These are phyloP conservation scores for Neofelis nebulosa DNA, from an alignment of 2,113 vertebrate species.

Conservation along the genomic window DNA sequence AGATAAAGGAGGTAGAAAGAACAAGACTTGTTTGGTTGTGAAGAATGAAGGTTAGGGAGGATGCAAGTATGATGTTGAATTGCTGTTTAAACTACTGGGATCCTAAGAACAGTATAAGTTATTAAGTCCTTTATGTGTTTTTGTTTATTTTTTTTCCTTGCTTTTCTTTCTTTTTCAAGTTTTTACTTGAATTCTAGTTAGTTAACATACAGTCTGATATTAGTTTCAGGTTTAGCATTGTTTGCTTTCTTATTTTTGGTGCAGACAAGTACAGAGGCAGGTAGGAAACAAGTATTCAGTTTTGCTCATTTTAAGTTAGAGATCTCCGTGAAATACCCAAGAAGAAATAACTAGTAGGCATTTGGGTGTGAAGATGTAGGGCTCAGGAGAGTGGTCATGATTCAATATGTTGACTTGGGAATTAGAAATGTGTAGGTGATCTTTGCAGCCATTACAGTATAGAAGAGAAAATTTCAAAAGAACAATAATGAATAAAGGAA, in stretches of 20 bases:
- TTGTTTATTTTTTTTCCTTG: background rate
- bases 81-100: background rate
- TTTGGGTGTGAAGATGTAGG: background rate
- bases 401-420: background rate
- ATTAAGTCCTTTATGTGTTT: background rate
- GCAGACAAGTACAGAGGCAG: background rate
- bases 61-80: background rate
- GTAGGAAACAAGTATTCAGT: background rate
- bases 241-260: background rate
- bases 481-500: background rate
- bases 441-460: fast-evolving
- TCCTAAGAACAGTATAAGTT: background rate
- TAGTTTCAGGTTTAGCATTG: background rate
- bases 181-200: background rate
- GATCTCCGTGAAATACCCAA: background rate
- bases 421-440: background rate
- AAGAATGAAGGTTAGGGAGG: background rate
- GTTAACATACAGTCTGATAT: background rate
- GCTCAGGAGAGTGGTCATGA: background rate
- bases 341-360: background rate
- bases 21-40: background rate
- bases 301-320: background rate
- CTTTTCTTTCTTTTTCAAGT: background rate
- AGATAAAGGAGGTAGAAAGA: background rate
- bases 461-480: background rate